phyloP scores from a whole-genome alignment of 2,113 vertebrate species.

The Saccopteryx leptura region DNA sequence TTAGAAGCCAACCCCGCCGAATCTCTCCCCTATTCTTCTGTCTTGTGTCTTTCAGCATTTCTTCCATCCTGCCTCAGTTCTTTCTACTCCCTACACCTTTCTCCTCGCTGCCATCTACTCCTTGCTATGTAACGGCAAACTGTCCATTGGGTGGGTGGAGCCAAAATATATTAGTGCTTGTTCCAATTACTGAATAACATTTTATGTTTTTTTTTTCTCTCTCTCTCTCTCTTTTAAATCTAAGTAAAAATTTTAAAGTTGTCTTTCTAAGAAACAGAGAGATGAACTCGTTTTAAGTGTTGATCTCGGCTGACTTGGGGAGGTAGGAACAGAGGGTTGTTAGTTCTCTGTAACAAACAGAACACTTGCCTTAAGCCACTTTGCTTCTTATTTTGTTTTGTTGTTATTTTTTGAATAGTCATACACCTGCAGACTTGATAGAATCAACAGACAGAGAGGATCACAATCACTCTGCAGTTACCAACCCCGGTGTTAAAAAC shows the following conservation, averaged over 20 bases:
- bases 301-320: background rate
- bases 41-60: background rate
- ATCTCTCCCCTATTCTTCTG: background rate
- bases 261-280: slow-evolving; percentile 25
- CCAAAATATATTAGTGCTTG: background rate
- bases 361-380: background rate
- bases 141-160: background rate
- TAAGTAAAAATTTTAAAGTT: slow-evolving; percentile 10
- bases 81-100: background rate
- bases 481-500: background rate
- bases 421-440: background rate
- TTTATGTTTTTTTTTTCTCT: background rate
- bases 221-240: background rate
- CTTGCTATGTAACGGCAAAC: background rate
- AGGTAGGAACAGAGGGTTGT: background rate
- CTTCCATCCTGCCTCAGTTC: background rate
- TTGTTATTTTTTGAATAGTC: background rate
- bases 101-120: background rate
- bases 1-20: background rate
- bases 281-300: background rate
- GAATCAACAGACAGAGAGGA: background rate
- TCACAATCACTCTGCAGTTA: background rate
- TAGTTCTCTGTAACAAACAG: background rate
- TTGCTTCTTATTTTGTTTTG: background rate
- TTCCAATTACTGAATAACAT: slow-evolving; percentile 42